Percentiles rank a stretch among this genome's conserved stretches.
Conservation (phyloP, 2,888 invertebrate genomes). For the Amiota communis region DNA sequence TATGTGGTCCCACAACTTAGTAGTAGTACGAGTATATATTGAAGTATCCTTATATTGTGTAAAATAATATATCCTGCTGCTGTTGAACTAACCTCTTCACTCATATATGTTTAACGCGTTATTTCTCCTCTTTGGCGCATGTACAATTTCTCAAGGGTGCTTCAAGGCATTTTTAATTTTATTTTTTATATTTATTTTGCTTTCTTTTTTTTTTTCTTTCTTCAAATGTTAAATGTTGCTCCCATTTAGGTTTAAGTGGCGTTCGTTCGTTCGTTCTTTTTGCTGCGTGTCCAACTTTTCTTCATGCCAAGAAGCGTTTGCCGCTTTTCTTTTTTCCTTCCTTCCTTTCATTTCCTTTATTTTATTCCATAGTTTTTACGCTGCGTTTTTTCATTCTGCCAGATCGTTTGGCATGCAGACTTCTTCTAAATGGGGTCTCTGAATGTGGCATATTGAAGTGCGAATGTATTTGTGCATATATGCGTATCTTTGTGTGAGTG, state of each 20-base stretch:
- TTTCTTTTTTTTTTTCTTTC: not conserved
- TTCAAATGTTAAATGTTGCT: constrained; percentile 27
- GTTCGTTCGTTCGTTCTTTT: constrained; percentile 9
- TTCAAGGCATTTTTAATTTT: constrained; percentile 5
- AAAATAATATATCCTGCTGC: not conserved
- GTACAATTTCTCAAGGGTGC: constrained; percentile 9
- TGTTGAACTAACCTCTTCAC: not conserved
- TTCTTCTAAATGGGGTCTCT: too few species aligned
- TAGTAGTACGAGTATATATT: too few species aligned
- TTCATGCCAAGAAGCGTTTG: constrained; percentile 10
- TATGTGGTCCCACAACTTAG: not conserved
- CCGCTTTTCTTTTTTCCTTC: not conserved
- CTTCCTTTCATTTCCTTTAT: not conserved
- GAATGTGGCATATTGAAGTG: too few species aligned
- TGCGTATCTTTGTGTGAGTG: not conserved
- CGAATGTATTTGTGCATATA: too few species aligned
- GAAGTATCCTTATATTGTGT: constrained; percentile 2
- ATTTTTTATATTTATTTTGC: not conserved
- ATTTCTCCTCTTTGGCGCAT: not conserved
- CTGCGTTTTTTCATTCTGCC: too few species aligned
- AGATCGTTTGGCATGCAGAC: too few species aligned
- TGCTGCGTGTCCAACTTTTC: constrained; percentile 26
- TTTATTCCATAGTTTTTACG: too few species aligned
- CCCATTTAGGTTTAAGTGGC: constrained; percentile 29
- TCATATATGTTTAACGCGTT: constrained; percentile 3